phyloP scores from a whole-genome alignment of 2,888 invertebrate species.

The Tetramorium bicarinatum region DNA sequence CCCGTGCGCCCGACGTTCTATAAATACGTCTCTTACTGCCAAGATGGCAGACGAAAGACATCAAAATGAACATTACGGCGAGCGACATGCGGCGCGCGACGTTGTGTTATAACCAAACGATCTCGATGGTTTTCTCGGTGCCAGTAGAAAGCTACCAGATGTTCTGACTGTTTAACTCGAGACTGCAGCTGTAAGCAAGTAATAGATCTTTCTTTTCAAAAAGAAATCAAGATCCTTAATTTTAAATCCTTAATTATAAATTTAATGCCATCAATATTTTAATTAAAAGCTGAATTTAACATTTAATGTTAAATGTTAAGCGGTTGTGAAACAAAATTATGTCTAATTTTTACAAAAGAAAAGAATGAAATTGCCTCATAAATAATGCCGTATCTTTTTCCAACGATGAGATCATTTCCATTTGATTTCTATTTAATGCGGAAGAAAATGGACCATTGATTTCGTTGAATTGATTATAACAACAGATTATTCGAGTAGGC shows the following conservation, averaged over 20 bases:
- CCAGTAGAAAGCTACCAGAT: background rate
- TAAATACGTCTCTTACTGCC: constrained; percentile 71
- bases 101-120: constrained; percentile 22
- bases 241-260: constrained; percentile 5
- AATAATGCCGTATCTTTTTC: background rate
- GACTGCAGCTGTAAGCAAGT: constrained; percentile 10
- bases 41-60: constrained; percentile 62
- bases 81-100: constrained; percentile 27
- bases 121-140: constrained; percentile 10
- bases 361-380: background rate
- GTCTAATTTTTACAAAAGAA: constrained; percentile 1
- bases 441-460: constrained; percentile 43
- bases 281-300: constrained; percentile 9
- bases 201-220: background rate
- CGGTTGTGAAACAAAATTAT: background rate
- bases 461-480: constrained; percentile 44
- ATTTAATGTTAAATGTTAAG: background rate
- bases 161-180: constrained; percentile 28
- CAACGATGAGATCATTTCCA: background rate
- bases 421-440: background rate
- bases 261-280: background rate
- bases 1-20: constrained; percentile 58
- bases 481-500: constrained; percentile 53
- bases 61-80: constrained; percentile 54
- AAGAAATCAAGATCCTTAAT: background rate